Base-by-base conservation (phyloP, 2,797 vertebrate genomes). In the Hafferia zeledoni region DNA sequence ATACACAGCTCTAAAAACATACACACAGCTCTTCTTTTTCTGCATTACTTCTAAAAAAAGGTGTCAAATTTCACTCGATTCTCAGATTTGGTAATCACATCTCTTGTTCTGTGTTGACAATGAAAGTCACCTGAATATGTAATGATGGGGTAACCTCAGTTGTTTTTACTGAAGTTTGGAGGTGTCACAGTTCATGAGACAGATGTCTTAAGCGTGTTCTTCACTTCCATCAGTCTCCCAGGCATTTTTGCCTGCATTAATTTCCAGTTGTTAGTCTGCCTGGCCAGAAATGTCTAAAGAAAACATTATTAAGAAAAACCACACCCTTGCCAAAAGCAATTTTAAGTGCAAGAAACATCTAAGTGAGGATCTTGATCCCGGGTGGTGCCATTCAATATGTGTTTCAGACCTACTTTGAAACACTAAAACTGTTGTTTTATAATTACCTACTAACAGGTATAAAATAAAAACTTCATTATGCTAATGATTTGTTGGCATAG, bases 21-120 rank as follows among this genome's bases (percentile, higher is more conserved):
- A 30, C 1, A 13, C 5, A 19, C n/a, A 39, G 5, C 9, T 4
- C 20, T 24, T 22, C 18, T 8, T 33, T 52, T 33, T 72, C 23
- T 57, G 10, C 18, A 10, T 83, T 87, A n/a, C 6, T 22, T 82
- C 0, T 1, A 15, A 37, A 52, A 72, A 25, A 74, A 41, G 30
- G 1, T 3, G 3, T 10, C 10, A 50, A 22, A 30, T 87, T 47
- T 50, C 18, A 22, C 20, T 96, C 88, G 80, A 85, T 95, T 89
- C 67, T 96, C 76, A 87, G 82, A 91, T 96, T 96, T 95, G 76
- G 24, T 96, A 96, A 90, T 69, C 22, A 65, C 33, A 69, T 95
- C 41, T 96, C 90, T 95, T 95, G 80, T 96, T 87, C 53, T 96
- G 74, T 95, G 79, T 95, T 96, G 82, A 20, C 22, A 55, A 1